These are phyloP conservation scores for Epistrophe eligans DNA, from an alignment of 2,888 invertebrate species.

Conservation along the genomic window DNA sequence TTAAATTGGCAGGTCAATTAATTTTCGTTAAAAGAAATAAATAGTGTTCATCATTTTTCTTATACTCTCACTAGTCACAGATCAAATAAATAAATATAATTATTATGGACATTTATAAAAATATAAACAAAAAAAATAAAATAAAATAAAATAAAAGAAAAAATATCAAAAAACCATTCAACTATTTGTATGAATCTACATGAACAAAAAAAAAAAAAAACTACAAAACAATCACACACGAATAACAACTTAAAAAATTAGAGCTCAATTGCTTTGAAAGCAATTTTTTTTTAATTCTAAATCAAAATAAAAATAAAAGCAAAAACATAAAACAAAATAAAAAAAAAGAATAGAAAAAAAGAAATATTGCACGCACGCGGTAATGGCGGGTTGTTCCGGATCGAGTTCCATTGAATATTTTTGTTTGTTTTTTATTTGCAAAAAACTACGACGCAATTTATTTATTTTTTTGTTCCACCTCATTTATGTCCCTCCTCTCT, in stretches of 20 bases:
- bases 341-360: conserved; percentile 12
- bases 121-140: no score
- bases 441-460: conserved; percentile 70
- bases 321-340: conserved; percentile 10
- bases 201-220: conserved; percentile 7
- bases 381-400: conserved; percentile 50
- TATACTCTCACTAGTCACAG: neutral
- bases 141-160: neutral
- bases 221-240: neutral
- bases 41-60: conserved; percentile 7
- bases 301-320: conserved; percentile 24
- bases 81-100: conserved; percentile 16
- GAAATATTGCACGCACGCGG: conserved; percentile 51
- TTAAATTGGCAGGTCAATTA: conserved; percentile 20
- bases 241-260: conserved; percentile 22
- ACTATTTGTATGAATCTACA: neutral
- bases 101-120: conserved; percentile 20
- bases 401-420: conserved; percentile 64
- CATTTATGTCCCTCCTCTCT: neutral
- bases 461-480: neutral
- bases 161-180: conserved; percentile 1
- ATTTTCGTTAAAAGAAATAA: conserved; percentile 16
- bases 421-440: conserved; percentile 12
- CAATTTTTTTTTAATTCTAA: conserved; percentile 47
- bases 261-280: conserved; percentile 38